Evolutionary conservation across 2,888 invertebrate species (phyloP).

Genomic region (Arctia plantaginis): DNA sequence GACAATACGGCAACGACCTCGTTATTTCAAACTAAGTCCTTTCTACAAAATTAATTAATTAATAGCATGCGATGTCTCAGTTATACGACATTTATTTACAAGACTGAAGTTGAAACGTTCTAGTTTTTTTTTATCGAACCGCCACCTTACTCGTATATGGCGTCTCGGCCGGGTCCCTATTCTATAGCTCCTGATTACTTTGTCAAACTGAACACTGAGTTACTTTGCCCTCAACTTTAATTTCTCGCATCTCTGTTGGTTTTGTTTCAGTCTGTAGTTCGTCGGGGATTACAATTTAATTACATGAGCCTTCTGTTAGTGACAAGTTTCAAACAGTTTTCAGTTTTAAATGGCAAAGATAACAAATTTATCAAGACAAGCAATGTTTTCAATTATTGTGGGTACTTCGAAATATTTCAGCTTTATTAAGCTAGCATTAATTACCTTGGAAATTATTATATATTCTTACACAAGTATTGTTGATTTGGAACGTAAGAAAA

Average conservation of each 20-base stretch:
- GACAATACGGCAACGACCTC: no score
- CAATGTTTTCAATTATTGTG: conserved; percentile 8
- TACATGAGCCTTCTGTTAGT: conserved; percentile 49
- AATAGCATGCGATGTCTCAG: no score
- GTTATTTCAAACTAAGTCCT: no score
- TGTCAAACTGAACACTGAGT: conserved; percentile 12
- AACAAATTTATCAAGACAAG: conserved; percentile 41
- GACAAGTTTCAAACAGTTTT: conserved; percentile 50
- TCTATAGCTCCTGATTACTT: not conserved
- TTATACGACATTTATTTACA: not conserved
- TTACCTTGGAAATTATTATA: not conserved
- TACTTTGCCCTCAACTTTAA: conserved; percentile 37
- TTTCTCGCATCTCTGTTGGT: conserved; percentile 48
- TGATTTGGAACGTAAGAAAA: no score
- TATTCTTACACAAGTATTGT: no score
- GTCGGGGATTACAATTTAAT: conserved; percentile 64
- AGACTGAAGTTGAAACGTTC: not conserved
- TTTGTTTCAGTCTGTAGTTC: conserved; percentile 53
- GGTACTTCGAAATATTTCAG: not conserved
- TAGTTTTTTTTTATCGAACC: not conserved
- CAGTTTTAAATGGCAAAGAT: conserved; percentile 31
- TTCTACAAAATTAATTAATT: no score
- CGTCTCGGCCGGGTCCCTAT: not conserved
- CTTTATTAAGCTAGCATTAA: not conserved
- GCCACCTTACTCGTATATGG: not conserved